phyloP scores from a whole-genome alignment of 2,113 vertebrate genomes.

The Manacus vitellinus region DNA sequence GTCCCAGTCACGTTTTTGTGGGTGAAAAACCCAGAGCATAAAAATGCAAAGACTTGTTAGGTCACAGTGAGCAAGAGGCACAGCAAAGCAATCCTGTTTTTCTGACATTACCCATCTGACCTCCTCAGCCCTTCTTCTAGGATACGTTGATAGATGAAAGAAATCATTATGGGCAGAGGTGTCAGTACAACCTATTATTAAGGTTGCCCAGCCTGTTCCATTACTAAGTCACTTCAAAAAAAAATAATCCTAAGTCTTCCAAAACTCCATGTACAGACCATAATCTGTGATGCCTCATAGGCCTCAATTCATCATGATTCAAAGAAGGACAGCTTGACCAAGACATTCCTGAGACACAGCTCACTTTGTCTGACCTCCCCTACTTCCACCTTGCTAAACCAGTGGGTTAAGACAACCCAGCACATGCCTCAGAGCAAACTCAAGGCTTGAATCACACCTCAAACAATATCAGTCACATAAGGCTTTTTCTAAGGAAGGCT shows the following conservation, averaged over 20 bases:
- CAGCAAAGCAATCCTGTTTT: neutral
- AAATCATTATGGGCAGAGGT: neutral
- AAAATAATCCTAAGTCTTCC: neutral
- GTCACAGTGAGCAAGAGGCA: neutral
- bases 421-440: neutral
- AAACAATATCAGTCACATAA: neutral
- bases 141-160: neutral
- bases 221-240: neutral
- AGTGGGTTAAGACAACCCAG: neutral
- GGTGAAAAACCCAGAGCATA: neutral
- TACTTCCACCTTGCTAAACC: neutral
- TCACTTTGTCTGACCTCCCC: neutral
- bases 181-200: neutral
- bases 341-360: neutral
- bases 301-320: accelerated
- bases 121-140: neutral
- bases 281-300: neutral
- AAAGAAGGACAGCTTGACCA: neutral
- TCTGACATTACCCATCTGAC: neutral
- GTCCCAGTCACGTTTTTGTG: neutral
- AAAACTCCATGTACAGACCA: neutral
- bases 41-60: neutral
- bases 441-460: neutral
- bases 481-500: neutral
- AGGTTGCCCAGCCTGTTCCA: neutral